Evolutionary conservation across 2,797 vertebrate genomes (phyloP).

Genomic region (Arnoldichthys spilopterus): DNA sequence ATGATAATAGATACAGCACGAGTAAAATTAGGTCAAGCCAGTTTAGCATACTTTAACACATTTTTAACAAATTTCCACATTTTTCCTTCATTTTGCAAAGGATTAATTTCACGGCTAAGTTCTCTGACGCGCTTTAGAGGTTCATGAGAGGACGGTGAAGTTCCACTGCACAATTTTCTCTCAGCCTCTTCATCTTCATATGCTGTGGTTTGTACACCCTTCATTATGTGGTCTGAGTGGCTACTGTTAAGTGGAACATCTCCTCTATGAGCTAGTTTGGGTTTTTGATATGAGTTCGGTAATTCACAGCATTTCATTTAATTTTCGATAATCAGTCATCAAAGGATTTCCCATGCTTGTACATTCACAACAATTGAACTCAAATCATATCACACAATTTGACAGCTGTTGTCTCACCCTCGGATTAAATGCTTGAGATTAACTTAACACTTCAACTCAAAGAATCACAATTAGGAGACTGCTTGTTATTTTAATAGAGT

Average conservation of each 20-base stretch:
- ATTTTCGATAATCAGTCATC: background rate
- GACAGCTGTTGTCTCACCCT: background rate
- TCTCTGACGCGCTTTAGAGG: background rate
- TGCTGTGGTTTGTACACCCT: background rate
- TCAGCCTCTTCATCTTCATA: background rate
- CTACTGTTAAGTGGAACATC: background rate
- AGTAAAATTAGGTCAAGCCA: conserved; percentile 8
- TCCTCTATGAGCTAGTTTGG: background rate
- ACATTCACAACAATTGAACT: background rate
- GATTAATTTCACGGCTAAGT: background rate
- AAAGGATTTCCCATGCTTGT: background rate
- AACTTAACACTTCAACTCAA: background rate
- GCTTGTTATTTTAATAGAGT: background rate
- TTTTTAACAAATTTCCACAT: background rate
- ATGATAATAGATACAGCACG: background rate
- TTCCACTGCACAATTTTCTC: background rate
- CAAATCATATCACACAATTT: background rate
- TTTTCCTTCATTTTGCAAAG: background rate
- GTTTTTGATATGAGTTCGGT: background rate
- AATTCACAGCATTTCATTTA: background rate
- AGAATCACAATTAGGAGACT: background rate
- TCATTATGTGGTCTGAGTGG: background rate
- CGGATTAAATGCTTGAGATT: background rate
- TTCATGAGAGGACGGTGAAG: background rate
- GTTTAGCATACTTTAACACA: background rate